These are phyloP conservation scores for Potamilus streckersoni DNA, from an alignment of 1,140 invertebrate species.

Conservation along the genomic window DNA sequence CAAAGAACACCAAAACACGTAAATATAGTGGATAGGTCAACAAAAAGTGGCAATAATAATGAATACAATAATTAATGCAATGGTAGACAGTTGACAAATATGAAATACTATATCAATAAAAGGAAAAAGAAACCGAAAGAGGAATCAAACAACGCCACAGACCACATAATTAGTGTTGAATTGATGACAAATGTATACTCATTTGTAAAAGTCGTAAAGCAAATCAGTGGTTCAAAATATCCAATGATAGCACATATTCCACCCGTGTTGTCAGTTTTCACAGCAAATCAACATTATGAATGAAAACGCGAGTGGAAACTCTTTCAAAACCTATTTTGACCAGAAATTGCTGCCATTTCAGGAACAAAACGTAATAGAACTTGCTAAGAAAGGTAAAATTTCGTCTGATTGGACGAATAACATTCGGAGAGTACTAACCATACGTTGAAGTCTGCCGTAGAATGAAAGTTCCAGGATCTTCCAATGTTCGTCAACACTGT, in stretches of 20 bases:
- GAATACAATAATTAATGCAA: background rate
- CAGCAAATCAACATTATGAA: background rate
- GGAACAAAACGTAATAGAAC: background rate
- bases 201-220: conserved; percentile 9
- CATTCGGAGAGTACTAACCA: conserved; percentile 10
- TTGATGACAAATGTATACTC: conserved; percentile 5
- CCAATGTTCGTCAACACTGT: conserved; percentile 2
- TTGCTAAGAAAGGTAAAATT: too few relatives aligned
- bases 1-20: background rate
- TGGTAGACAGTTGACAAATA: background rate
- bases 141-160: background rate
- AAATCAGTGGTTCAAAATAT: conserved; percentile 2
- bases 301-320: background rate
- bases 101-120: background rate
- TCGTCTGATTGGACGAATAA: conserved; percentile 1
- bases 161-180: background rate
- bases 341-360: conserved; percentile 2
- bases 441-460: background rate
- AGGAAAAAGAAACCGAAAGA: background rate
- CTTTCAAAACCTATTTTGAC: background rate
- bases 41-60: background rate
- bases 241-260: background rate
- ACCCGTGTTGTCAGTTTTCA: background rate
- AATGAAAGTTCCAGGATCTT: conserved; percentile 3
- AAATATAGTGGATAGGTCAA: conserved; percentile 1